Evolutionary conservation across 2,888 invertebrate species (phyloP).

Genomic region (Epicampocera succincta): DNA sequence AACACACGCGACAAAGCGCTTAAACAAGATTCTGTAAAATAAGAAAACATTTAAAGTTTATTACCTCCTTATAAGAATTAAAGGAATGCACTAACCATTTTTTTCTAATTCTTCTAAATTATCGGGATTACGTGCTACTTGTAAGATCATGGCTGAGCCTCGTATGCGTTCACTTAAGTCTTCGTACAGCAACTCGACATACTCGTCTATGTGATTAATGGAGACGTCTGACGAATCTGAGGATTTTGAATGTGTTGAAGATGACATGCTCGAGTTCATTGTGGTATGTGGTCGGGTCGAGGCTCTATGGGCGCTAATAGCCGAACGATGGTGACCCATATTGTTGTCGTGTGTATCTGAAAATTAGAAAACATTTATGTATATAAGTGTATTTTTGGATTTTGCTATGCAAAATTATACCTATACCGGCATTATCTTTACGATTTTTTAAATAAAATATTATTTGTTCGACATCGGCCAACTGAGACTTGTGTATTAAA

Average conservation of each 20-base stretch:
- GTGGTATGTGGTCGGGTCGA: constrained; percentile 75
- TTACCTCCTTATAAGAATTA: neutral
- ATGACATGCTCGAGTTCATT: constrained; percentile 77
- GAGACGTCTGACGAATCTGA: constrained; percentile 83
- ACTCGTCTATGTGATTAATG: constrained; percentile 94
- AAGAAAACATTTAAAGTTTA: neutral
- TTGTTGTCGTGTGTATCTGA: constrained; percentile 61
- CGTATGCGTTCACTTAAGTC: constrained; percentile 95
- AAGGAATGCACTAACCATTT: constrained; percentile 87
- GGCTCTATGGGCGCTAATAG: constrained; percentile 75
- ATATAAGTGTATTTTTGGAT: neutral
- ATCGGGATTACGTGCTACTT: constrained; percentile 95
- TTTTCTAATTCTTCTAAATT: constrained; percentile 95
- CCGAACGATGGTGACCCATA: constrained; percentile 73
- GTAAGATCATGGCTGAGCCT: constrained; percentile 94
- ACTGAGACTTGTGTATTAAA: constrained; percentile 90
- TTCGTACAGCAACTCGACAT: constrained; percentile 98
- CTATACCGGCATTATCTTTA: constrained; percentile 82
- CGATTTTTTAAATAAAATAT: constrained; percentile 93
- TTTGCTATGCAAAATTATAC: constrained; percentile 66
- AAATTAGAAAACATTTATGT: neutral
- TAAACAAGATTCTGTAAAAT: constrained; percentile 89
- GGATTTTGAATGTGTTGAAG: constrained; percentile 66
- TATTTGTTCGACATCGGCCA: constrained; percentile 92
- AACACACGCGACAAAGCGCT: constrained; percentile 97